Base-by-base conservation (phyloP, 1,140 invertebrate genomes). In the Philotrypesis tridentata region DNA sequence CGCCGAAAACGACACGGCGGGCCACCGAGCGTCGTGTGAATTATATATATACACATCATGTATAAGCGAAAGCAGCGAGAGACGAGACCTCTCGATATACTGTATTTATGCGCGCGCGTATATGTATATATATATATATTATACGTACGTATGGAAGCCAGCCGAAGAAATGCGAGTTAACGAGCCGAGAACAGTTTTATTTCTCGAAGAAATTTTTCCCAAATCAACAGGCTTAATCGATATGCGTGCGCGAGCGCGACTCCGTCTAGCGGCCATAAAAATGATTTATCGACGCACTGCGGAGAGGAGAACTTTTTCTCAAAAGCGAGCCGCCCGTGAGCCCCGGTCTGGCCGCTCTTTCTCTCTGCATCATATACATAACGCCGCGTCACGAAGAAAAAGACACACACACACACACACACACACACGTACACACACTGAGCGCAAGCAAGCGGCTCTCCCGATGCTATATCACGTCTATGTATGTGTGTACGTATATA, bases 161-260 rank as follows among this genome's bases (percentile, higher is more conserved):
- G 48, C 48, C 3, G n/a, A 65, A 29, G n/a, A 65, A 65, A 65
- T 12, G 61, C 27, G 27, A 68, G 82, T 70, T 84, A 79, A 85
- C 85, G 55, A 40, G 74, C 25, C 12, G 60, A 76, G 60, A 61
- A 74, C 25, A 74, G 48, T 55, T 55, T 60, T 37, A 76, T 29
- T 43, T 25, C 25, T 21, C 27, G 31, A 80, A 43, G 33, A 80
- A 72, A 72, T 72, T 43, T 72, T 72, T 72, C 37, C 70, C 70
- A 48, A 72, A 72, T 72, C 33, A 72, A 43, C 70, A 17, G 25
- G 70, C 70, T 37, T 72, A 72, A 72, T 72, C 70, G 70, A 72
- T 48, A 48, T 37, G 31, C 68, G 68, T 17, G 67, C 25, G 27
- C 31, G 37, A n/a, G 21, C 31, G 37, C 37, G 21, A 25, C 33